Percentiles rank a stretch among this genome's conserved stretches.
Conservation (phyloP, 2,888 invertebrate species). For the Drosophila paramelanica region DNA sequence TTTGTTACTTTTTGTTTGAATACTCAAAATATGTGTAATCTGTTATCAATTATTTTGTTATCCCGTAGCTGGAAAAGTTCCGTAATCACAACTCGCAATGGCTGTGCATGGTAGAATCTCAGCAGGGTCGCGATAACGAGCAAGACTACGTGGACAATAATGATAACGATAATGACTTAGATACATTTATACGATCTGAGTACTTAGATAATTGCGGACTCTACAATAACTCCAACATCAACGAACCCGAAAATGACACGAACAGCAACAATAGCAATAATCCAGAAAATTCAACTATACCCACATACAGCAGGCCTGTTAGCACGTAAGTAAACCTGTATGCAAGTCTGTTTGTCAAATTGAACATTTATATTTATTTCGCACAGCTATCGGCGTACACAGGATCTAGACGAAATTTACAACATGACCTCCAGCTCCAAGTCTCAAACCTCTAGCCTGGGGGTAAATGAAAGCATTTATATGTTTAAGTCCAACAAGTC, state of each 20-base stretch:
- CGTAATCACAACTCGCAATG: slow-evolving; percentile 99
- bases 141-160: slow-evolving; percentile 85
- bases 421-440: slow-evolving; percentile 84
- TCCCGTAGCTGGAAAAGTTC: slow-evolving; percentile 92
- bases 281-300: slow-evolving; percentile 83
- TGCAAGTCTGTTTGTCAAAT: background rate
- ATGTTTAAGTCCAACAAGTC: slow-evolving; percentile 79
- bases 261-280: slow-evolving; percentile 82
- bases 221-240: slow-evolving; percentile 79
- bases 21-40: background rate
- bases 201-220: slow-evolving; percentile 88
- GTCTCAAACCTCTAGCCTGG: slow-evolving; percentile 83
- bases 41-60: background rate
- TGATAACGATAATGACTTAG: slow-evolving; percentile 88
- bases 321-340: slow-evolving; percentile 84
- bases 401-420: slow-evolving; percentile 86
- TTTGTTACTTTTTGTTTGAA: too few relatives aligned
- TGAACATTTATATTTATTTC: background rate
- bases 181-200: slow-evolving; percentile 91
- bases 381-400: slow-evolving; percentile 85
- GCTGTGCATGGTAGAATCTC: slow-evolving; percentile 97
- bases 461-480: slow-evolving; percentile 66
- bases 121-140: slow-evolving; percentile 86
- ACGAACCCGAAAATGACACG: slow-evolving; percentile 82
- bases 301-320: slow-evolving; percentile 85